phyloP scores from a whole-genome alignment of 2,888 invertebrate species.

The Cephonodes hylas region DNA sequence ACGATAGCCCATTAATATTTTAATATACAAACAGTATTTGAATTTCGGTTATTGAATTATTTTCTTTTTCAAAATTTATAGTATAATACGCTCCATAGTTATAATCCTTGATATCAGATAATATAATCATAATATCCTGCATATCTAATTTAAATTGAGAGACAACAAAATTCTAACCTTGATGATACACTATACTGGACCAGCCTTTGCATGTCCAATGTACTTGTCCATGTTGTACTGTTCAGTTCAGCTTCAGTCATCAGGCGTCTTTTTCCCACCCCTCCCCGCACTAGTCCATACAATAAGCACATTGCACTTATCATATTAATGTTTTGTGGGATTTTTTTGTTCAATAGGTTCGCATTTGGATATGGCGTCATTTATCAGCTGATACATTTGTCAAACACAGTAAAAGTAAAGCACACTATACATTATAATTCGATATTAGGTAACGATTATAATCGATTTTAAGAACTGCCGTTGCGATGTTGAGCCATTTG shows the following conservation, averaged over 20 bases:
- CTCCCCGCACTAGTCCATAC: neutral
- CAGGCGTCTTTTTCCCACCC: neutral
- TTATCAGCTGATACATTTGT: neutral
- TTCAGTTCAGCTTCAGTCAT: neutral
- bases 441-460: neutral
- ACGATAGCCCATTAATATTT: too few relatives aligned
- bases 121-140: too few relatives aligned
- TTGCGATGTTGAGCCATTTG: neutral
- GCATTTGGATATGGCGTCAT: slow-evolving; percentile 2
- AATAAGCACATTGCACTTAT: neutral
- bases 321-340: neutral
- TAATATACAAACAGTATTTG: too few relatives aligned
- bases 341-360: neutral
- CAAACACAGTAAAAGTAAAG: slow-evolving; percentile 6
- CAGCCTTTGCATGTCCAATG: too few relatives aligned
- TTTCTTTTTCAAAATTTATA: too few relatives aligned
- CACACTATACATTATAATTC: neutral
- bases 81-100: too few relatives aligned
- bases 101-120: too few relatives aligned
- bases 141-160: too few relatives aligned
- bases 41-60: too few relatives aligned
- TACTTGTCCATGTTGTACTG: neutral
- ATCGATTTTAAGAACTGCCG: neutral
- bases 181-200: too few relatives aligned
- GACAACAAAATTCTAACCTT: too few relatives aligned